A percentile compares a stretch with the other conserved stretches of the same genome.
Conservation (phyloP, 2,888 invertebrate genomes). For the Frankliniella intonsa region DNA sequence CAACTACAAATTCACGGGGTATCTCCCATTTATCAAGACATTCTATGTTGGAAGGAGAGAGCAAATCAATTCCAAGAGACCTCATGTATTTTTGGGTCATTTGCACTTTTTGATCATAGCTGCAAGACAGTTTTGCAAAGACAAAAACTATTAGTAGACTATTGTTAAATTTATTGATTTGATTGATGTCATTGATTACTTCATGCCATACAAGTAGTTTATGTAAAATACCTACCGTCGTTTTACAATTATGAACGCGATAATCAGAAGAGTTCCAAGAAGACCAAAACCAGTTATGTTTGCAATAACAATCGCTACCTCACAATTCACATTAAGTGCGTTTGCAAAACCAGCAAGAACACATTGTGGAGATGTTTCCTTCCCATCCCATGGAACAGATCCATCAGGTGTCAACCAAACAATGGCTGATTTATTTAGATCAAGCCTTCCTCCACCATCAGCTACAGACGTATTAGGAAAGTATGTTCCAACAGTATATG, state of each 20-base stretch:
- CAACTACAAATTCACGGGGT: conserved; percentile 74
- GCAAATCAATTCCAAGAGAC: conserved; percentile 61
- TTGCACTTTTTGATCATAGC: conserved; percentile 63
- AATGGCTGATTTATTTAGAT: conserved; percentile 54
- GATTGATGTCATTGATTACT: neutral
- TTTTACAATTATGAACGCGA: conserved; percentile 62
- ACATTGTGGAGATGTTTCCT: conserved; percentile 57
- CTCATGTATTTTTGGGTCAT: conserved; percentile 64
- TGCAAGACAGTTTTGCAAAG: conserved; percentile 39
- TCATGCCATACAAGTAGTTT: neutral
- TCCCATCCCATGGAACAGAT: conserved; percentile 63
- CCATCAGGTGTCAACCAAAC: conserved; percentile 62
- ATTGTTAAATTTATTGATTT: neutral
- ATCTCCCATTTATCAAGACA: conserved; percentile 84
- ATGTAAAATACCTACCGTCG: conserved; percentile 48
- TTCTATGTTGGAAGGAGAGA: conserved; percentile 49
- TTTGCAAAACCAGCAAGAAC: conserved; percentile 63
- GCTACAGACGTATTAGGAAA: conserved; percentile 47
- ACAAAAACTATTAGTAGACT: neutral
- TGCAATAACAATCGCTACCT: conserved; percentile 63
- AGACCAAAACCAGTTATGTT: conserved; percentile 58
- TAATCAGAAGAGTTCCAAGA: conserved; percentile 53
- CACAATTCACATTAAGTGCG: conserved; percentile 65
- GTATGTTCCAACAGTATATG: conserved; percentile 55
- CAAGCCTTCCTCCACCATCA: conserved; percentile 41